Conservation (phyloP, 92 coral and sea anemone species). For the Desmophyllum pertusum region DNA sequence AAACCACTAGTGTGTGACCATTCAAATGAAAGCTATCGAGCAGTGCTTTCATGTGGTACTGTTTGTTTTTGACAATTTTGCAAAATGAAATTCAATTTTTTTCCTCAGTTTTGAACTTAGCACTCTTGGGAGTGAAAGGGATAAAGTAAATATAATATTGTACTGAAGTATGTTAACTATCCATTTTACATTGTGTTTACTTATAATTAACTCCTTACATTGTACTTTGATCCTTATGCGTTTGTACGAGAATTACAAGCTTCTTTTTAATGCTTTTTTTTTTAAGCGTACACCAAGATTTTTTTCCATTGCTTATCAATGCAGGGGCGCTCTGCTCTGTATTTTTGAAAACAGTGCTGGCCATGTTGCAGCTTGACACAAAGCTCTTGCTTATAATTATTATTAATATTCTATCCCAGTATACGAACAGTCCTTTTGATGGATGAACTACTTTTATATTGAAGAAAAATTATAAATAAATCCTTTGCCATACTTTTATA, state of each 20-base stretch:
- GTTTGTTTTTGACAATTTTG: too few species aligned
- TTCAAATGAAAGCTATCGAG: too few species aligned
- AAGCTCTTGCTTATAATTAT: neutral
- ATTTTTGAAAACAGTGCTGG: neutral
- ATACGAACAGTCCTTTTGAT: too few species aligned
- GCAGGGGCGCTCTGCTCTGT: neutral
- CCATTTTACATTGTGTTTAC: neutral
- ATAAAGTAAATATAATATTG: too few species aligned
- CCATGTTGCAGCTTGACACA: neutral
- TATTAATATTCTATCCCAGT: neutral
- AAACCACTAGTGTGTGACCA: too few species aligned
- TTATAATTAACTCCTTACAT: too few species aligned
- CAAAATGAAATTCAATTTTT: too few species aligned
- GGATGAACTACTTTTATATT: neutral
- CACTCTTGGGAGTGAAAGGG: too few species aligned
- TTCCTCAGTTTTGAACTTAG: too few species aligned
- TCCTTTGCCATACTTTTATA: neutral
- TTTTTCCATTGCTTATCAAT: neutral
- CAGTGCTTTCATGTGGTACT: too few species aligned
- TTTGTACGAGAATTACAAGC: neutral
- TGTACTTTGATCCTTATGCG: neutral
- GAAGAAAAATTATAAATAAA: neutral
- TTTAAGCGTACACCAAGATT: neutral
- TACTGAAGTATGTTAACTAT: neutral
- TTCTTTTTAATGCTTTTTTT: neutral